Evolutionary conservation across 2,888 invertebrate species (phyloP).

Genomic region (Tupiocoris notatus): DNA sequence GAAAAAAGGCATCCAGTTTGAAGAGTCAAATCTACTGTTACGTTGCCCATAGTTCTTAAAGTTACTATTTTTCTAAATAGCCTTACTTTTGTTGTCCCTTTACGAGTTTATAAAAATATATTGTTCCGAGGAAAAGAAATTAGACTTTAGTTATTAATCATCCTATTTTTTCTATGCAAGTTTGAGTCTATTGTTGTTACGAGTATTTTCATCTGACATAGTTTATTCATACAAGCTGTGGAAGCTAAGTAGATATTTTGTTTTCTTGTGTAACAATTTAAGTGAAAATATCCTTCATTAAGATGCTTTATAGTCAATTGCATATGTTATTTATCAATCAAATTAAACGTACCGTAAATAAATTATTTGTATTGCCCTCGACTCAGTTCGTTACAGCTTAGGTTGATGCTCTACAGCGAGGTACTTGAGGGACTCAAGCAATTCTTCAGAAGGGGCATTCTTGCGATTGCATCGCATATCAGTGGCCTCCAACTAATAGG

Average conservation of each 20-base stretch:
- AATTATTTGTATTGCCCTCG: constrained; percentile 12
- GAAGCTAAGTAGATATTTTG: constrained; percentile 25
- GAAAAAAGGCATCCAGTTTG: no score
- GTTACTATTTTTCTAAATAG: constrained; percentile 44
- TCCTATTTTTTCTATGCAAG: constrained; percentile 28
- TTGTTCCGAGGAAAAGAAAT: constrained; percentile 31
- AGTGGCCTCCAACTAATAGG: no score
- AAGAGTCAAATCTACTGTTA: background rate
- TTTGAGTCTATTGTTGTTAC: constrained; percentile 34
- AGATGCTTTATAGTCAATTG: constrained; percentile 44
- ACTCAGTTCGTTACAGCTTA: no score
- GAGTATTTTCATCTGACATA: constrained; percentile 34
- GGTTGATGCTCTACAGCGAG: no score
- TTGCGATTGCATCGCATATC: no score
- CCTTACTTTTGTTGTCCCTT: constrained; percentile 31
- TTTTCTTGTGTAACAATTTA: constrained; percentile 28
- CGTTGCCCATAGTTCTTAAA: constrained; percentile 30
- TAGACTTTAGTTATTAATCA: constrained; percentile 20
- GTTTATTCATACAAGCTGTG: constrained; percentile 30
- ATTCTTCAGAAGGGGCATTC: no score
- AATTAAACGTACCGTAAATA: constrained; percentile 38
- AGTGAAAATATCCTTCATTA: constrained; percentile 32
- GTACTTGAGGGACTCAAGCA: no score
- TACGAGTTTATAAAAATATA: constrained; percentile 37
- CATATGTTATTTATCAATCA: constrained; percentile 41